A percentile compares a stretch with the other conserved stretches of the same genome.
These are phyloP conservation scores for Patiria pectinifera DNA, from an alignment of 53 echinoderm and acorn worm genomes.

Conservation along the genomic window DNA sequence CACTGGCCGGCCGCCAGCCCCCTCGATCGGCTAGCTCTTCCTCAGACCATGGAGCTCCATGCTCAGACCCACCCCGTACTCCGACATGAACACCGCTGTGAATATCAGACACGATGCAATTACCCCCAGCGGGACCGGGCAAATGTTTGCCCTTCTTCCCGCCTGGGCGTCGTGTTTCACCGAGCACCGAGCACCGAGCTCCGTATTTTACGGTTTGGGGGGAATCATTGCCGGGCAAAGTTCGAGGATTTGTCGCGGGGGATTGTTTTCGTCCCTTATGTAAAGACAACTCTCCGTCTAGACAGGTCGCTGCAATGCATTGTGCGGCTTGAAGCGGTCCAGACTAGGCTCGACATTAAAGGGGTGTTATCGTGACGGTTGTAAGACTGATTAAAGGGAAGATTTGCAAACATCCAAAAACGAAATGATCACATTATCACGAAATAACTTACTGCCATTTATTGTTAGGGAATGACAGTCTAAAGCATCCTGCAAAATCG, in stretches of 20 bases:
- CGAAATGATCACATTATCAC: no score
- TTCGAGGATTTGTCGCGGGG: slow-evolving; percentile 6
- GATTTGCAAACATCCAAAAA: no score
- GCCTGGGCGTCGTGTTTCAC: not conserved
- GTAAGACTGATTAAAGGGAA: not conserved
- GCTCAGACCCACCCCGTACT: not conserved
- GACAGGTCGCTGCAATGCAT: not conserved
- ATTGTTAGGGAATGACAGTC: no score
- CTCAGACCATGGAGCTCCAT: not conserved
- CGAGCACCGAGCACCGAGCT: not conserved
- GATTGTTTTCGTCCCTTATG: not conserved
- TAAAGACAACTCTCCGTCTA: not conserved
- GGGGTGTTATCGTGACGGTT: not conserved
- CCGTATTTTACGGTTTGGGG: no score
- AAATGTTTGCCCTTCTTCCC: slow-evolving; percentile 10
- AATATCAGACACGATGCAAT: not conserved
- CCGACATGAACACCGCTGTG: not conserved
- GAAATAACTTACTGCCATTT: no score
- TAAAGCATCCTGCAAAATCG: no score
- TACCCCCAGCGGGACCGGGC: not conserved
- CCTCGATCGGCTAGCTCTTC: not conserved
- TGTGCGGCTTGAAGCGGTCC: not conserved
- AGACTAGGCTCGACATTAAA: not conserved
- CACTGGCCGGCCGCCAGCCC: not conserved
- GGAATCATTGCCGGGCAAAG: not conserved